These are phyloP conservation scores for Epinephelus lanceolatus DNA, from an alignment of 2,113 vertebrate genomes.

Conservation along the genomic window DNA sequence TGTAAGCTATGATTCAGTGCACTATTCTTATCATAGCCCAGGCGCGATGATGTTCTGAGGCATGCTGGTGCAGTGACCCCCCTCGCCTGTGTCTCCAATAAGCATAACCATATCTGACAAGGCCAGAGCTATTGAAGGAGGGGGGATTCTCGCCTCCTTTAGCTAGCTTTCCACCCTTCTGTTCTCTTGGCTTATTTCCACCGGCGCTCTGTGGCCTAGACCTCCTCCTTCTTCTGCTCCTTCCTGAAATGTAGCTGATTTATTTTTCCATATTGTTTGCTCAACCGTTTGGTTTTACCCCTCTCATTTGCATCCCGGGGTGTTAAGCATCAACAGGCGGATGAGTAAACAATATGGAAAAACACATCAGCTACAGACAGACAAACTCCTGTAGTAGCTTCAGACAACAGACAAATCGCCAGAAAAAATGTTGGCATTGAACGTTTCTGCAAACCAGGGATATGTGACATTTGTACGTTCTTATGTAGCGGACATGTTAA, in stretches of 20 bases:
- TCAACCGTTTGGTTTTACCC: constrained; percentile 27
- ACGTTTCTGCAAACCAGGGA: no score
- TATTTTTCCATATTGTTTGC: constrained; percentile 48
- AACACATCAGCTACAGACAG: neutral
- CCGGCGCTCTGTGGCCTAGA: constrained; percentile 12
- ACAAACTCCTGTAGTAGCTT: constrained; percentile 15
- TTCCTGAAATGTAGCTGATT: constrained; percentile 42
- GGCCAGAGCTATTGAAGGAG: constrained; percentile 73
- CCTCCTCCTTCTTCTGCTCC: constrained; percentile 14
- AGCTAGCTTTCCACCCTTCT: constrained; percentile 69
- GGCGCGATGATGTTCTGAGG: constrained; percentile 67
- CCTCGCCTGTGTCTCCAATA: constrained; percentile 67
- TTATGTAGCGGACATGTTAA: no score
- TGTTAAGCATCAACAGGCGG: constrained; percentile 58
- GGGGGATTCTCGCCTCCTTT: constrained; percentile 57
- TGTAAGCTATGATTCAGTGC: constrained; percentile 75
- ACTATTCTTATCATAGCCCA: constrained; percentile 75
- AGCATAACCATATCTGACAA: constrained; percentile 82
- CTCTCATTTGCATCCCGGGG: constrained; percentile 5
- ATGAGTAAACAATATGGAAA: constrained; percentile 46
- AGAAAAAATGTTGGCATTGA: no score
- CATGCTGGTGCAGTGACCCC: constrained; percentile 77
- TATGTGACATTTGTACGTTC: no score
- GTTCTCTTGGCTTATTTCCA: constrained; percentile 68
- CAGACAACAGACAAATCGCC: neutral